Conservation (phyloP, 2,797 vertebrate genomes). For the Neosilurus mollespiculum region DNA sequence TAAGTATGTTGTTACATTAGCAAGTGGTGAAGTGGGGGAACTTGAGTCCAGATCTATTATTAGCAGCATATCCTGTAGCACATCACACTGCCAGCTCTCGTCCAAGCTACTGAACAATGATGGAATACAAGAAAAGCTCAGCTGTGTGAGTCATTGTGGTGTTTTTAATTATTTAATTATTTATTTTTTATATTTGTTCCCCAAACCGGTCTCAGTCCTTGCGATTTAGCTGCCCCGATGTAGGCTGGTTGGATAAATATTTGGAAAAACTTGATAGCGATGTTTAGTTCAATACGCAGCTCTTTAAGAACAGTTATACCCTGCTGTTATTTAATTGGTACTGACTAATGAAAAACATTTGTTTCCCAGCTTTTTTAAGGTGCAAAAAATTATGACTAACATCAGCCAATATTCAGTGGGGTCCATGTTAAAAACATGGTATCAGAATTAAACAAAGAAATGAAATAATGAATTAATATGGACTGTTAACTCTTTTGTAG, state of each 20-base stretch:
- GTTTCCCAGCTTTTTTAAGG: neutral
- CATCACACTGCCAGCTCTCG: slow-evolving; percentile 36
- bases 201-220: neutral
- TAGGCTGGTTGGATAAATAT: neutral
- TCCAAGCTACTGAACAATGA: slow-evolving; percentile 35
- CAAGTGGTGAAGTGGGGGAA: slow-evolving; percentile 29
- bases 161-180: neutral
- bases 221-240: neutral
- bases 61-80: slow-evolving; percentile 51
- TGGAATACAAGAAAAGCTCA: slow-evolving; percentile 3
- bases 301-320: neutral
- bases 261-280: neutral
- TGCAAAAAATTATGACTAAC: neutral
- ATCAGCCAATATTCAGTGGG: neutral
- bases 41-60: slow-evolving; percentile 52
- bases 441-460: neutral
- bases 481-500: neutral
- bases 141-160: slow-evolving; percentile 9
- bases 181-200: neutral
- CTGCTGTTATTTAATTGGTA: neutral
- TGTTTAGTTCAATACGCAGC: neutral
- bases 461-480: neutral
- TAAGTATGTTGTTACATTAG: neutral
- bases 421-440: neutral
- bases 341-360: neutral